Percentiles rank a stretch among this genome's conserved stretches.
phyloP scores from a whole-genome alignment of 2,113 vertebrate genomes.

The Cyanoliseus patagonus region DNA sequence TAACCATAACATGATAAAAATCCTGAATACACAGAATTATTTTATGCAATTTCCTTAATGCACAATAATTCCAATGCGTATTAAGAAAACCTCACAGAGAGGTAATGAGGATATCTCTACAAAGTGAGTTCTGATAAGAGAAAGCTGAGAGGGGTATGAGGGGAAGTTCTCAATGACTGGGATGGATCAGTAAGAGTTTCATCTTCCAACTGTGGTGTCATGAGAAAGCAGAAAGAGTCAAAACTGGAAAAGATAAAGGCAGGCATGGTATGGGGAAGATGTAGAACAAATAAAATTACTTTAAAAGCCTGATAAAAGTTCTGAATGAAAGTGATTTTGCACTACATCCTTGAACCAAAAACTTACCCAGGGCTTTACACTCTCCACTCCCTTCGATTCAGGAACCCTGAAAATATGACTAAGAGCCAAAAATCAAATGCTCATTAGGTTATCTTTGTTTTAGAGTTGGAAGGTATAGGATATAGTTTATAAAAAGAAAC shows the following conservation, averaged over 20 bases:
- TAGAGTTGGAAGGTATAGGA: background rate
- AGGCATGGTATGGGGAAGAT: background rate
- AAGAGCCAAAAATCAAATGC: background rate
- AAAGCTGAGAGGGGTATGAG: background rate
- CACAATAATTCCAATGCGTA: background rate
- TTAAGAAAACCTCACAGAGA: background rate
- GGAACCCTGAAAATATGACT: background rate
- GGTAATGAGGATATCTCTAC: background rate
- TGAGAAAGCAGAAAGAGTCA: background rate
- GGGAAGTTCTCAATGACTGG: background rate
- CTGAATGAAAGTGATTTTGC: background rate
- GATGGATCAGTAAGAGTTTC: background rate
- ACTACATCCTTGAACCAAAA: background rate
- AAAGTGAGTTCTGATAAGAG: background rate
- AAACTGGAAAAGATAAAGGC: background rate
- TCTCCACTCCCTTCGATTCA: background rate
- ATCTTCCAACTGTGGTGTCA: background rate
- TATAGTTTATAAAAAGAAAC: background rate
- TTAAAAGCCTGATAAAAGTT: background rate
- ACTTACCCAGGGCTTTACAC: background rate
- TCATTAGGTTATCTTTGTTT: background rate
- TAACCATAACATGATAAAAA: background rate
- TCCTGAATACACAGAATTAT: background rate
- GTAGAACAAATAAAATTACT: background rate
- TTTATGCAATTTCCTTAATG: background rate